Evolutionary conservation across 1,140 invertebrate genomes (phyloP).

Genomic region (Drosophila tsacasi): DNA sequence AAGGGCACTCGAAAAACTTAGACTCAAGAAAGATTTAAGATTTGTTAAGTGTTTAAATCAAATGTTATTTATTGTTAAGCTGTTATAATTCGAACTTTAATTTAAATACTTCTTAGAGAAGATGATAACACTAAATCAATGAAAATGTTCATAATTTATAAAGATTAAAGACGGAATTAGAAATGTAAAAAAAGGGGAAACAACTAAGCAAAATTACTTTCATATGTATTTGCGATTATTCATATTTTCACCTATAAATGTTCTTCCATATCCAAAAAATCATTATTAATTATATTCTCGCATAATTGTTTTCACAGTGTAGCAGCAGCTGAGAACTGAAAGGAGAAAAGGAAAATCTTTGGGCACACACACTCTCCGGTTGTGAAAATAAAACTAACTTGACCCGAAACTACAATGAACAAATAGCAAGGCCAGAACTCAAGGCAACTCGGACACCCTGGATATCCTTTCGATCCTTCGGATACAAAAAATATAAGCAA

Average conservation of each 20-base stretch:
- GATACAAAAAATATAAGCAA: conserved; percentile 19
- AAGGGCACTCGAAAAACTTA: neutral
- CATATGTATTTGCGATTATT: neutral
- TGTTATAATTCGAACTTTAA: neutral
- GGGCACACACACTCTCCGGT: conserved; percentile 30
- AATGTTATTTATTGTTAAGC: neutral
- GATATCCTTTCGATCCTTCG: conserved; percentile 30
- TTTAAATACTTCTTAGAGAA: neutral
- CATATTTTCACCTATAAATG: no score
- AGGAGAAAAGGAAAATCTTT: conserved; percentile 58
- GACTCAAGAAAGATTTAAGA: neutral
- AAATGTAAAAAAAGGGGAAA: no score
- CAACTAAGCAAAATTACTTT: no score
- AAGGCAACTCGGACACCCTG: conserved; percentile 41
- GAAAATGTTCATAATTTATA: neutral
- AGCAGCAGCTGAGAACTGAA: conserved; percentile 6
- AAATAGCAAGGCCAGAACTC: conserved; percentile 51
- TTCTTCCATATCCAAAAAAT: neutral
- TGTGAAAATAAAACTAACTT: conserved; percentile 64
- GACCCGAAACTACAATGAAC: conserved; percentile 76
- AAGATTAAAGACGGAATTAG: neutral
- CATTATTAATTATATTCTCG: no score
- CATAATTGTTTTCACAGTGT: neutral
- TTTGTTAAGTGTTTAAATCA: neutral
- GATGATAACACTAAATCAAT: neutral